phyloP scores from a whole-genome alignment of 2,113 vertebrate species.

The Apistogramma diplotaenia region DNA sequence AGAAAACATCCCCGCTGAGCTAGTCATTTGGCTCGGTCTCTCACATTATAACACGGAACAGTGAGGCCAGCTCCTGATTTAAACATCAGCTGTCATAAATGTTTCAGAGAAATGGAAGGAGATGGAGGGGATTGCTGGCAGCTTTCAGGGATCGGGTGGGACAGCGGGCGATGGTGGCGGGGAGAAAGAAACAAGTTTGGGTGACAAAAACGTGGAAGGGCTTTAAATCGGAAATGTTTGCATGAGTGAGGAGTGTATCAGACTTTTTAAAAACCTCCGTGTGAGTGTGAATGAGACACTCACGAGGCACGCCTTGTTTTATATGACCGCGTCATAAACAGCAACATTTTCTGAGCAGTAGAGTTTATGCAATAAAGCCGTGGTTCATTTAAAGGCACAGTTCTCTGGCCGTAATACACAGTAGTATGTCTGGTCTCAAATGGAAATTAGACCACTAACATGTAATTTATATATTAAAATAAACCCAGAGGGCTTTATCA shows the following conservation, averaged over 20 bases:
- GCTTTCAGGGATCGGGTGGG: conserved; percentile 9
- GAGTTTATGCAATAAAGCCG: not conserved
- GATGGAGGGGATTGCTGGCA: conserved; percentile 36
- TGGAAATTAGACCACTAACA: not conserved
- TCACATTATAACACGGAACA: conserved; percentile 47
- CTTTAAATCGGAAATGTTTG: not conserved
- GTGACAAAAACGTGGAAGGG: not conserved
- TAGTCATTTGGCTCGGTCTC: conserved; percentile 12
- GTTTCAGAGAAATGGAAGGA: conserved; percentile 63
- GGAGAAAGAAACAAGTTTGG: not conserved
- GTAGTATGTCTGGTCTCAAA: not conserved
- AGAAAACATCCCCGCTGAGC: not conserved
- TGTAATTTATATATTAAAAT: not conserved
- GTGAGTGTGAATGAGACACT: not conserved
- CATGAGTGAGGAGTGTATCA: not conserved
- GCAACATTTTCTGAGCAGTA: not conserved
- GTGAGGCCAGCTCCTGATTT: conserved; percentile 67
- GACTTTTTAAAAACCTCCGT: not conserved
- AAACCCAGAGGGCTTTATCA: not conserved
- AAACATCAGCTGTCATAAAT: conserved; percentile 76
- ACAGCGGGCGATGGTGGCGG: not conserved
- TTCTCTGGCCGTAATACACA: not conserved
- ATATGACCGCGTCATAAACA: not conserved
- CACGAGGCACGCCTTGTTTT: not conserved
- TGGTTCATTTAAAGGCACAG: not conserved